Conservation (phyloP, 2,888 invertebrate genomes). For the Rotaria macrura region DNA sequence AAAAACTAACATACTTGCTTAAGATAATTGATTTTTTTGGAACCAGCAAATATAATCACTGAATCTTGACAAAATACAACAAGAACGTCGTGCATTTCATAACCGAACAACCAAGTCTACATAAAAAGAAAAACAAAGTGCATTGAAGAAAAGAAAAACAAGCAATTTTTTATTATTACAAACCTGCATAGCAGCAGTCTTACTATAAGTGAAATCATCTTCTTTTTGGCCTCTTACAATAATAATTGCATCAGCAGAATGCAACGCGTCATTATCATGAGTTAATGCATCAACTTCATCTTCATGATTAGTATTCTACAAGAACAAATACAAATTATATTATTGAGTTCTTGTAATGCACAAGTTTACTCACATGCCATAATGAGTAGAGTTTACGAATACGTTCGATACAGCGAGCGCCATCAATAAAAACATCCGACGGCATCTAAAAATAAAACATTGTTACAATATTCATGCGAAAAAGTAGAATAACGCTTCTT, state of each 20-base stretch:
- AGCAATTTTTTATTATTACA: neutral
- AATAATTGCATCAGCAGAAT: neutral
- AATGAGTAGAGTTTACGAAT: neutral
- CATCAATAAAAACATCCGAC: neutral
- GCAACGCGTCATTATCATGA: neutral
- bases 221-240: neutral
- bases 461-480: neutral
- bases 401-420: neutral
- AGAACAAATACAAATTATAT: neutral
- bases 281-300: neutral
- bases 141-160: neutral
- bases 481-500: neutral
- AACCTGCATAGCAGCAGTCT: slow-evolving; percentile 1
- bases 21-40: slow-evolving; percentile 92
- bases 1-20: slow-evolving; percentile 56
- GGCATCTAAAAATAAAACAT: neutral
- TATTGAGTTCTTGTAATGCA: neutral
- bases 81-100: slow-evolving; percentile 88
- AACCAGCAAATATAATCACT: slow-evolving; percentile 81
- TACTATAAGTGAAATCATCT: neutral
- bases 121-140: slow-evolving; percentile 35
- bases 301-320: neutral
- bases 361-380: neutral
- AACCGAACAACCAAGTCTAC: slow-evolving; percentile 93
- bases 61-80: slow-evolving; percentile 75